Evolutionary conservation across 2,113 vertebrate genomes (phyloP), one percentile per base, ranked within the genome.

Genomic region (Trogon melanurus): DNA sequence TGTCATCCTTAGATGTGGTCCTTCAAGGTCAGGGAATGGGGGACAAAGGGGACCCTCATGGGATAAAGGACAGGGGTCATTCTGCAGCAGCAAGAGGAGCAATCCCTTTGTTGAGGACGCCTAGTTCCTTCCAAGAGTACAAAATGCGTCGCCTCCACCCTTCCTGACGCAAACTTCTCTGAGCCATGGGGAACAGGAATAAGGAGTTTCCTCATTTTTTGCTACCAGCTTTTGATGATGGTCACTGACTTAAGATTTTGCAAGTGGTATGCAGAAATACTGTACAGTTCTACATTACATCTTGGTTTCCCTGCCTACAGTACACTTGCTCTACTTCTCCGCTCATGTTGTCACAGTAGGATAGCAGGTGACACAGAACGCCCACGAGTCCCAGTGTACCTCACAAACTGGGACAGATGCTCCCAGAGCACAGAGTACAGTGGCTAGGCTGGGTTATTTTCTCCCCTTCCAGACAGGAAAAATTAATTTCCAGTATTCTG

Each of bases 41-140:
- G 65, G 48, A 41, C 16, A 64, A 51, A 57, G 56, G 38, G n/a
- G 20, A 38, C 32, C 29, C 36, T 51, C 21, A 1, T 2, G 8
- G 58, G 74, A 21, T 25, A 56, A 41, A 60, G 54, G n/a, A 23
- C 45, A 69, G 78, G 38, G 53, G 47, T 13, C 0, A 3, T 19
- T 86, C 86, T 66, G 64, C 60, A 71, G 44, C 36, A 58, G 25
- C 4, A 4, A 93, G 88, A 71, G 53, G 57, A 88, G 70, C 13
- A 30, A 69, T 76, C 3, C 0, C 47, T 65, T 82, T 85, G 81
- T 36, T 0, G 17, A 91, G 93, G 85, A 92, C 76, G 1, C 51
- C 56, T 29, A 58, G 95, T 95, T 91, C 95, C 57, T 88, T 96
- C 90, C 92, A 91, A 85, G 83, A 94, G 93, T 57, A 91, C 95